Evolutionary conservation across 2,113 vertebrate genomes (phyloP), one percentile per base, ranked within the genome.

Genomic region (Alexandromys fortis): DNA sequence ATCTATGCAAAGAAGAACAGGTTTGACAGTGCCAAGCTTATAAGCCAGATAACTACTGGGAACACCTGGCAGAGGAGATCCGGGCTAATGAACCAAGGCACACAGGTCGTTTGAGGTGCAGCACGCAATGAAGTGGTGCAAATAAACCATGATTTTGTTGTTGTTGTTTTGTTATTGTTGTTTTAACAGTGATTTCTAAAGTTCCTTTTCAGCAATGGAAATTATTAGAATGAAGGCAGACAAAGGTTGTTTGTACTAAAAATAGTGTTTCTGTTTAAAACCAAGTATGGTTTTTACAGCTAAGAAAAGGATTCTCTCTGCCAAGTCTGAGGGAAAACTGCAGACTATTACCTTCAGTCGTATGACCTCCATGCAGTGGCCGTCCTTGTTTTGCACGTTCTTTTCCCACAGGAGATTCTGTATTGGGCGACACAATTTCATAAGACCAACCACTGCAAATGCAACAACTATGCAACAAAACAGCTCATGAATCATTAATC

Each of bases 381-480:
- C 98, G 42, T 97, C 98, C 98, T 98, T 99, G 98, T 99, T 99
- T 93, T 98, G 98, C 67, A 99, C 95, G n/a, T 96, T 98, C 98
- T 99, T 99, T 97, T 99, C 99, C 99, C 99, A 99, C 1, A 99
- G 98, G 93, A 99, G 99, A 96, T 99, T 99, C 99, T 99, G 97
- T 45, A 97, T 96, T 93, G 92, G 97, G 65, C 61, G 70, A 98
- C 30, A 97, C 49, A 67, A n/a, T 97, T 95, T 92, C 90, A 85
- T 87, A 86, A 97, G 90, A 72, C 76, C 86, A 96, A 55, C 24
- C 42, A 70, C 0, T 75, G 83, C 72, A 75, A 92, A 85, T 26
- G 87, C 49, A 86, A 77, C 86, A 78, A 77, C 89, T 89, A 79
- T 11, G 33, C 77, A 86, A 88, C 72, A 13, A 55, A 68, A 94